A percentile compares a stretch with the other conserved stretches of the same genome.
These are phyloP conservation scores for Hetaerina americana DNA, from an alignment of 1,140 invertebrate genomes.

Conservation along the genomic window DNA sequence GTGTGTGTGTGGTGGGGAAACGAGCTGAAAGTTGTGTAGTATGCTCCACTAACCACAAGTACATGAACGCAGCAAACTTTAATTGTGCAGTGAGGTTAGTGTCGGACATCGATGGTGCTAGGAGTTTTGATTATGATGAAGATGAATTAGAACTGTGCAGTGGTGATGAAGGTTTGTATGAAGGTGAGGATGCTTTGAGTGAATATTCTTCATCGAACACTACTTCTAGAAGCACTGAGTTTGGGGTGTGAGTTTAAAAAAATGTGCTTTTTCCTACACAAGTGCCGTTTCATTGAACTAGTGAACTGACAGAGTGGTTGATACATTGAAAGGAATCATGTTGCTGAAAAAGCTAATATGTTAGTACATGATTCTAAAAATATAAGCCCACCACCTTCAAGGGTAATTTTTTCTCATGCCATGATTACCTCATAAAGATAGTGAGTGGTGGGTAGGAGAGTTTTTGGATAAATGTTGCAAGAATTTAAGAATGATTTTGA, in stretches of 20 bases:
- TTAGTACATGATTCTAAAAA: too few relatives aligned
- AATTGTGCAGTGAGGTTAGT: not conserved
- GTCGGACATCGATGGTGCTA: not conserved
- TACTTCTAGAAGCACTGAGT: not conserved
- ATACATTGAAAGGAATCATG: too few relatives aligned
- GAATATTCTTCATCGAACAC: not conserved
- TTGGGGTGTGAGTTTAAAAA: not conserved
- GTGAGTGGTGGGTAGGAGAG: too few relatives aligned
- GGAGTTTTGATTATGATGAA: not conserved
- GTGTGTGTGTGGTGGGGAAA: not conserved
- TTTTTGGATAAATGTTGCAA: too few relatives aligned
- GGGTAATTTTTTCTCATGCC: not conserved
- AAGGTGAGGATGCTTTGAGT: not conserved
- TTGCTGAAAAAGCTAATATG: too few relatives aligned
- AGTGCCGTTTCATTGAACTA: not conserved
- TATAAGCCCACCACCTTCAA: not conserved
- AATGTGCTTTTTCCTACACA: not conserved
- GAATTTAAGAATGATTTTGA: too few relatives aligned
- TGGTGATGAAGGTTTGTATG: not conserved
- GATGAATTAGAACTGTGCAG: not conserved
- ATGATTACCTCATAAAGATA: not conserved
- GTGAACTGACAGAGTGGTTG: not conserved
- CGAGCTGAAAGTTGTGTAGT: not conserved
- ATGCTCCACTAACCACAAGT: not conserved
- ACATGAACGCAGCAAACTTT: not conserved